Evolutionary conservation across 2,113 vertebrate species (phyloP), one percentile per base, ranked within the genome.

Genomic region (Phylloscopus whistleri): DNA sequence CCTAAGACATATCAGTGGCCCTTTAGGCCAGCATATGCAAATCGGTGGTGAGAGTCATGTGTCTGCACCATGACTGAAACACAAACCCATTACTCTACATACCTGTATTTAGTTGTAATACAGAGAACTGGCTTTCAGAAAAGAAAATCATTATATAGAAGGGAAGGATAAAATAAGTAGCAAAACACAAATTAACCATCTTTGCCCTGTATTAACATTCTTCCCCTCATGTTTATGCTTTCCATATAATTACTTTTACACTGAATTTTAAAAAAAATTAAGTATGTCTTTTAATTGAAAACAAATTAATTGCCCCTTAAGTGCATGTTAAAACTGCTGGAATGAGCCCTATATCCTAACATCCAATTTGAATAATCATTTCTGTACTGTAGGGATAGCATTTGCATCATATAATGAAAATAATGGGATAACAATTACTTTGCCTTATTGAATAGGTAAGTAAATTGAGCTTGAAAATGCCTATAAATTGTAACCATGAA

Each of bases 401-500:
- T 94, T 97, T 91, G 16, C n/a, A 83, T 77, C 77, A 60, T 60
- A 37, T 75, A 91, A 85, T 73, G 70, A 89, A 95, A 95, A 72
- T 49, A 89, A 85, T 81, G 30, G 22, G 24, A 43, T 64, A 93
- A 91, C 63, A 94, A 83, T 93, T 92, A 81, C 26, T 87, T 95
- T 72, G 21, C 18, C 23, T 85, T 89, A 63, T 64, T 87, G 77
- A 96, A 93, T 51, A 85, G 56, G 41, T 89, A 93, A 88, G 44
- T 91, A 96, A 94, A 96, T 91, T 60, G 41, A 87, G 44, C 74
- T 91, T 91, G 89, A 94, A 94, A 94, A 96, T 91, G 70, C 58
- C 63, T 49, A 62, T 72, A 92, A 92, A 91, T n/a, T 89, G 16
- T 30, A 89, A 84, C n/a, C 6, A 1, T 92, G 63, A 44, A 92